Evolutionary conservation across 2,113 vertebrate genomes (phyloP).

Genomic region (Serinus canaria): DNA sequence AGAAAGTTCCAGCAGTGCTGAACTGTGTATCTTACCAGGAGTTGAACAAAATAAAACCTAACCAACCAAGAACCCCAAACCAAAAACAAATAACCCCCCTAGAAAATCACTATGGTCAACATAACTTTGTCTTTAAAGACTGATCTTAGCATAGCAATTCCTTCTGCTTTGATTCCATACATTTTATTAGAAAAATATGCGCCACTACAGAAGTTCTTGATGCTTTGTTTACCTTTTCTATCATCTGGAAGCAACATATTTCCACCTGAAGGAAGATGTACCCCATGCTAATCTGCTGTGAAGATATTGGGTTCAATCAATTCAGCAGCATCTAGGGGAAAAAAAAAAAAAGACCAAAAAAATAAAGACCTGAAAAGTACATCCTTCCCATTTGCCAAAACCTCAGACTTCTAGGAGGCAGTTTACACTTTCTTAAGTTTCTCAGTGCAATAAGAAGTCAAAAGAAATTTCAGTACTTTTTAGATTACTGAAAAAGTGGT

Average conservation of each 20-base stretch:
- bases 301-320: slow-evolving; percentile 74
- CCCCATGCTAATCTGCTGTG: slow-evolving; percentile 73
- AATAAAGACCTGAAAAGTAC: not conserved
- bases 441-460: not conserved
- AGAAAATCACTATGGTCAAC: not conserved
- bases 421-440: not conserved
- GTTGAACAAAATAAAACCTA: not conserved
- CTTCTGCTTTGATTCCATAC: not conserved
- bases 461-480: not conserved
- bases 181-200: not conserved
- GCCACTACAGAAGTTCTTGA: not conserved
- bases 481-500: not conserved
- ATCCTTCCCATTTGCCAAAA: not conserved
- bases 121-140: not conserved
- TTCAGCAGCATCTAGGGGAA: slow-evolving; percentile 79
- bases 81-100: not conserved
- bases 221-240: slow-evolving; percentile 71
- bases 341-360: not conserved
- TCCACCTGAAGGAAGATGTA: slow-evolving; percentile 61
- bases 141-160: not conserved
- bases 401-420: not conserved
- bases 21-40: not conserved
- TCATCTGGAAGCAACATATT: slow-evolving; percentile 55
- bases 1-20: not conserved
- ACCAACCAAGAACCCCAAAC: not conserved